Evolutionary conservation across 2,797 vertebrate species (phyloP).

Genomic region (Gouania willdenowi): DNA sequence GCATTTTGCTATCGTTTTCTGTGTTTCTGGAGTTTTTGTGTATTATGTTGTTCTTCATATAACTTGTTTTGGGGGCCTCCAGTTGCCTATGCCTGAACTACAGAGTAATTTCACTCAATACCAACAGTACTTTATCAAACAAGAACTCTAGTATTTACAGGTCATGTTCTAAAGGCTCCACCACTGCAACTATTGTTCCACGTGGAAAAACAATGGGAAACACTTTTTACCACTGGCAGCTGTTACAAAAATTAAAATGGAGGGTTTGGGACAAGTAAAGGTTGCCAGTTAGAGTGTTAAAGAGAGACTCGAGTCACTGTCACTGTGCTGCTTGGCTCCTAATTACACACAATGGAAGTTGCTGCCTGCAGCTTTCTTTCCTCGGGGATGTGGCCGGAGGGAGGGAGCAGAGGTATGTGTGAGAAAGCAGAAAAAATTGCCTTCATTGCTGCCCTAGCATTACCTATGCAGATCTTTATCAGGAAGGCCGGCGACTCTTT

Average conservation of each 20-base stretch:
- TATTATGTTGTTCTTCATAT: no score
- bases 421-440: slow-evolving; percentile 72
- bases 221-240: slow-evolving; percentile 13
- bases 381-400: slow-evolving; percentile 62
- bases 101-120: no score
- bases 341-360: slow-evolving; percentile 73
- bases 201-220: no score
- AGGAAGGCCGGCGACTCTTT: slow-evolving; percentile 70
- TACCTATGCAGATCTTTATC: slow-evolving; percentile 85
- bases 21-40: no score
- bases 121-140: no score
- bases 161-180: no score
- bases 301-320: slow-evolving; percentile 55
- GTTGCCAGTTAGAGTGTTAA: slow-evolving; percentile 59
- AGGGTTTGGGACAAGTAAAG: slow-evolving; percentile 56
- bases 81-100: no score
- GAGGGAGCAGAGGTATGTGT: slow-evolving; percentile 62
- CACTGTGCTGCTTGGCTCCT: slow-evolving; percentile 50
- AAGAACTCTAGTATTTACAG: no score
- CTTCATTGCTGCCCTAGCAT: slow-evolving; percentile 75
- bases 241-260: slow-evolving; percentile 37
- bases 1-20: no score
- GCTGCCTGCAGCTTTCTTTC: slow-evolving; percentile 71
- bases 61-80: no score
- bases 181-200: no score